Evolutionary conservation across 2,113 vertebrate genomes (phyloP).

Genomic region (Malurus cyaneus): DNA sequence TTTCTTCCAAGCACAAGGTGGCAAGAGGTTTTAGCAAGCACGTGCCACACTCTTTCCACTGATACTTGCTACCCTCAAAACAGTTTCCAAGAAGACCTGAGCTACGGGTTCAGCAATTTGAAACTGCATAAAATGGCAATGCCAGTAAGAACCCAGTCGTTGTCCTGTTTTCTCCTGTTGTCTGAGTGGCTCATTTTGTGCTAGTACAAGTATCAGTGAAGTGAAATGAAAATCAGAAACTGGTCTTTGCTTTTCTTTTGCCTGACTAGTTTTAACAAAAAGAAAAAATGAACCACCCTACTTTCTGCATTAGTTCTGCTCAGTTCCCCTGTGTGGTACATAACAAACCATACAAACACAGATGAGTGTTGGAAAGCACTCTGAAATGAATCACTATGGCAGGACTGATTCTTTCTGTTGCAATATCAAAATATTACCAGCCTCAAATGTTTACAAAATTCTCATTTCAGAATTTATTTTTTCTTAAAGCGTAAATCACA

Average conservation of each 20-base stretch:
- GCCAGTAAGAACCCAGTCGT: background rate
- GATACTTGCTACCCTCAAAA: background rate
- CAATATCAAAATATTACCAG: background rate
- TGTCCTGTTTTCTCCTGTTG: background rate
- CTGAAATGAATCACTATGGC: background rate
- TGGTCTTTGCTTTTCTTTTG: background rate
- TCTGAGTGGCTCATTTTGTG: background rate
- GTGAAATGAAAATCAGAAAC: background rate
- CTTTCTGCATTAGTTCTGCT: background rate
- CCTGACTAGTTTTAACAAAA: background rate
- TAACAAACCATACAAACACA: background rate
- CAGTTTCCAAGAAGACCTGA: background rate
- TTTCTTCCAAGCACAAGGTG: background rate
- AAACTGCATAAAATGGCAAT: background rate
- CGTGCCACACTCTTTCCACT: background rate
- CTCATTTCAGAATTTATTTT: background rate
- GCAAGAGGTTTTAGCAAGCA: background rate
- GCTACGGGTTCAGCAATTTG: background rate
- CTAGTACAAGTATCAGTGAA: background rate
- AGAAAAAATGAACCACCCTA: background rate
- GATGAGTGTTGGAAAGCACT: background rate
- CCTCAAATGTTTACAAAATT: background rate
- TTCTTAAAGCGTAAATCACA: background rate
- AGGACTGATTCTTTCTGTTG: background rate
- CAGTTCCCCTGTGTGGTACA: background rate